Conservation (phyloP, 2,888 invertebrate species). For the Netelia inedita region DNA sequence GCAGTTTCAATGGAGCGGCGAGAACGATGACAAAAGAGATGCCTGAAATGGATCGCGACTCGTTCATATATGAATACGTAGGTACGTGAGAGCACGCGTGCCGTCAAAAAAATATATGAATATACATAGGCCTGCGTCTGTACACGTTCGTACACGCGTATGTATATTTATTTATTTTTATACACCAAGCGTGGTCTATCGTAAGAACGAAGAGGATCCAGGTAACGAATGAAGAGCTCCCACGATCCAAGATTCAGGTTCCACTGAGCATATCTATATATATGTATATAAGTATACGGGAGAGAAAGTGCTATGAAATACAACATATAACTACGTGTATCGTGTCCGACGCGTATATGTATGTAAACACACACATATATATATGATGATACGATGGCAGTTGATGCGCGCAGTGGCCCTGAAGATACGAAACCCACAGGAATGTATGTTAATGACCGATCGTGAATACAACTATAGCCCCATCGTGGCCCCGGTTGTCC, state of each 20-base stretch:
- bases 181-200: slow-evolving; percentile 1
- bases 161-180: slow-evolving; percentile 16
- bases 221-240: slow-evolving; percentile 54
- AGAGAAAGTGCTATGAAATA: slow-evolving; percentile 60
- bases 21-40: slow-evolving; percentile 31
- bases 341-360: not conserved
- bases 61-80: not conserved
- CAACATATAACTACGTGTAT: not conserved
- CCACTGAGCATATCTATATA: not conserved
- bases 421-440: slow-evolving; percentile 75
- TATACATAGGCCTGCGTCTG: not conserved
- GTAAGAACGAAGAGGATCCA: slow-evolving; percentile 46
- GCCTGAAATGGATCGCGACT: slow-evolving; percentile 23
- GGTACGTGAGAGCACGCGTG: not conserved
- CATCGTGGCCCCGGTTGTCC: not conserved
- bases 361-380: not conserved
- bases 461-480: slow-evolving; percentile 45
- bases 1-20: slow-evolving; percentile 25
- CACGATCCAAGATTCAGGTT: slow-evolving; percentile 75
- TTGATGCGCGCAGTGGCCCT: slow-evolving; percentile 65
- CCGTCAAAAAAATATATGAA: not conserved
- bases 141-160: not conserved
- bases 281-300: not conserved
- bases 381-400: not conserved
- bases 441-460: slow-evolving; percentile 79